Base-by-base conservation (phyloP, 1,140 invertebrate species). In the Microplitis mediator region DNA sequence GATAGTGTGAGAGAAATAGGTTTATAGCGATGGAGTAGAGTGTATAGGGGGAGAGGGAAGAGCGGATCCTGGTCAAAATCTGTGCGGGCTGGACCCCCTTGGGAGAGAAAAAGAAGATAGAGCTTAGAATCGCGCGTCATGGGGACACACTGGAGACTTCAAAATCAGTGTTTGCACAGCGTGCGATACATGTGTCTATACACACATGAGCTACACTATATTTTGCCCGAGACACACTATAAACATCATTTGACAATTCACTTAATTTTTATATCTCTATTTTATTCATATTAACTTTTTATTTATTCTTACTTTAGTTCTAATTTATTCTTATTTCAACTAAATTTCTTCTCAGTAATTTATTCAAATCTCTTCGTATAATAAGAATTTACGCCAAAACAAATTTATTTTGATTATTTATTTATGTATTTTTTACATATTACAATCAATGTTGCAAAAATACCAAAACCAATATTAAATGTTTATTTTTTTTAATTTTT, bases 151-250 rank as follows among this genome's bases (percentile, higher is more conserved):
- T 60, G 70, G 51, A 60, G 56, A 64, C 45, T 45, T 45, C 64
- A n/a, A 31, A 69, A 72, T 63, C 50, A 52, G 69, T 85, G 82
- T 86, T 85, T 86, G 83, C 83, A 78, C 80, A 84, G 83, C 82
- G 80, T 84, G 82, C 77, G 84, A 85, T 85, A 85, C 84, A 85
- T 85, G 83, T 85, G 82, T 82, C 79, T 76, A 80, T 79, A 80
- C 73, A 80, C 52, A 64, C 62, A 64, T 36, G 34, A 64, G 32
- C 13, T 64, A 34, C 32, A 56, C 39, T 45, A 56, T 64, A 32
- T 8, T 64, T 34, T 64, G 62, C 62, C n/a, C 14, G 62, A 35
- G 65, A 54, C 50, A 67, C n/a, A 23, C n/a, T 14, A 31, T 14
- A 58, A 23, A 52, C 16, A 67, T 50, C 14, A 50, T 65, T 45